Base-by-base conservation (phyloP, 2,888 invertebrate genomes). In the Tetragonula carbonaria region DNA sequence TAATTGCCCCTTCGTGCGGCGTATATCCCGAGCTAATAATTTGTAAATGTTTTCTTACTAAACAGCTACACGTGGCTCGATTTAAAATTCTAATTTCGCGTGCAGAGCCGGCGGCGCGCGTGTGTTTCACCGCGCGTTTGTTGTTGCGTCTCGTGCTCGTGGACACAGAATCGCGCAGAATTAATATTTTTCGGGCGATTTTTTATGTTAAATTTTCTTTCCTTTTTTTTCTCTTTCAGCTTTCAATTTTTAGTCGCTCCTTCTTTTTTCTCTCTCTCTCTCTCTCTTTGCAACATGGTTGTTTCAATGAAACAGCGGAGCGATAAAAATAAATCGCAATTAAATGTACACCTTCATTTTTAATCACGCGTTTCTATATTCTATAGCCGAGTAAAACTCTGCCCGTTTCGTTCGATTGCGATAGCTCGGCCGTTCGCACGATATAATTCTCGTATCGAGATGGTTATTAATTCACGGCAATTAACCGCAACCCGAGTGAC, bases 61-160 rank as follows among this genome's bases (percentile, higher is more conserved):
- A 65, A 73, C 33, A 70, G 45, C n/a, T 38, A 53, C 38, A 71
- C 53, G 21, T 70, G 4, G 14, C 62, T 5, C 21, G 18, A 81
- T 81, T 77, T 81, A 57, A 81, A 73, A 81, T 84, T 81, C 83
- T 59, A 81, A 81, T 81, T 72, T 70, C 66, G 57, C 73, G 65
- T 74, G 81, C 63, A n/a, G 33, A 33, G 45, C 8, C 21, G n/a
- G 59, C 33, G 23, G 33, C 8, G 18, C 18, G 62, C 38, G 23
- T 6, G 28, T 16, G 67, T 21, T 14, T 16, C 18, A 18, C 59
- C 59, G 2, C 21, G 13, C 11, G 2, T 16, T 33, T 33, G 0
- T 11, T n/a, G 65, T 38, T 3, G 21, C 65, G 11, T 4, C 38
- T 1, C 21, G 38, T 38, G n/a, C 13, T 57, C n/a, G 57, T 16